Evolutionary conservation across 1,140 invertebrate genomes (phyloP).

Genomic region (Palaemon carinicauda): DNA sequence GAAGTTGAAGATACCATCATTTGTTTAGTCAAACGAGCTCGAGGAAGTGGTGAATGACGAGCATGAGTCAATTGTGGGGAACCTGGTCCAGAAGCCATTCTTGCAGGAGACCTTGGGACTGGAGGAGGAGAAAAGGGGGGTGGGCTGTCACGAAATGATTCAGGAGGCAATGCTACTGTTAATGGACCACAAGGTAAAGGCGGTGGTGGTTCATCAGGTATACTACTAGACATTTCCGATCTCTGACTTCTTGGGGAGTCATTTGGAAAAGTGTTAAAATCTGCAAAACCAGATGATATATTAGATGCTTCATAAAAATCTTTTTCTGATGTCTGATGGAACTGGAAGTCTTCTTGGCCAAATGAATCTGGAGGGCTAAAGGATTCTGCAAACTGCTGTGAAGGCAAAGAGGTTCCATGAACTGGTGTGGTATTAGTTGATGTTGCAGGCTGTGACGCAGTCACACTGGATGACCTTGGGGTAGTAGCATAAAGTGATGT

Average conservation of each 20-base stretch:
- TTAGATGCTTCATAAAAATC: constrained; percentile 44
- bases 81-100: constrained; percentile 40
- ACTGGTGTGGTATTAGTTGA: constrained; percentile 58
- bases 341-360: constrained; percentile 28
- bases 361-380: constrained; percentile 58
- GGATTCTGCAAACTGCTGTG: constrained; percentile 55
- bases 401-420: constrained; percentile 49
- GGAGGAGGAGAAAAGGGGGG: constrained; percentile 58
- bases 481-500: constrained; percentile 54
- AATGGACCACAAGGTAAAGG: constrained; percentile 52
- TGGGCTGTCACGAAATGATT: constrained; percentile 58
- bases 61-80: constrained; percentile 39
- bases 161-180: constrained; percentile 58
- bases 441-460: constrained; percentile 29
- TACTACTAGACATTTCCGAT: constrained; percentile 57
- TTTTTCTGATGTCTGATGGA: constrained; percentile 24
- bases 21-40: constrained; percentile 47
- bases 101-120: constrained; percentile 44
- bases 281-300: constrained; percentile 56
- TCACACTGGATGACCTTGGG: constrained; percentile 42
- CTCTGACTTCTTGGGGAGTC: constrained; percentile 58
- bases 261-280: constrained; percentile 54
- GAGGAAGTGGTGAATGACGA: constrained; percentile 28
- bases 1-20: constrained; percentile 20
- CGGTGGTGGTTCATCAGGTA: constrained; percentile 55